Conservation (phyloP, 2,797 vertebrate species). For the Helarctos malayanus region DNA sequence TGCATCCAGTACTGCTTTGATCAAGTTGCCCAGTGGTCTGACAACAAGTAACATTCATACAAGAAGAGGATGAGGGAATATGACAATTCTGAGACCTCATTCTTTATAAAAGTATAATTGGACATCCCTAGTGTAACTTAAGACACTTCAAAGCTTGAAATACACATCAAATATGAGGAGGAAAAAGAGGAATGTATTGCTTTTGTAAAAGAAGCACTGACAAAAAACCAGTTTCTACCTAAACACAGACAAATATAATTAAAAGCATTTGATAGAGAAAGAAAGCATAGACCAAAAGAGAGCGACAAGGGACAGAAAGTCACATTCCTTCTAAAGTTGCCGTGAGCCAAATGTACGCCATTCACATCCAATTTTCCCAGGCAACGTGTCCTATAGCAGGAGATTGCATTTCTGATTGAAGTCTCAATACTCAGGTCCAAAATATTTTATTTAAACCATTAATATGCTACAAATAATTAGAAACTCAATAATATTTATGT, state of each 20-base stretch:
- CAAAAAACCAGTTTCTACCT: not conserved
- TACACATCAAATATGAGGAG: not conserved
- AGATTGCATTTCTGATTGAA: not conserved
- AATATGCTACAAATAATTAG: not conserved
- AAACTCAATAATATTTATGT: not conserved
- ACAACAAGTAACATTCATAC: not conserved
- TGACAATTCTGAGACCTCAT: not conserved
- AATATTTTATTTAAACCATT: not conserved
- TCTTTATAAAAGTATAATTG: not conserved
- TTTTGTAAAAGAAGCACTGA: constrained; percentile 30
- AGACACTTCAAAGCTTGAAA: constrained; percentile 19
- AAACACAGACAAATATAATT: not conserved
- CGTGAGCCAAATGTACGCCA: not conserved
- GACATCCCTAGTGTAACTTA: not conserved
- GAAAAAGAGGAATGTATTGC: not conserved
- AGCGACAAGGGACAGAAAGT: not conserved
- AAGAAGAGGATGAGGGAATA: not conserved
- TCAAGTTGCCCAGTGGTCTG: not conserved
- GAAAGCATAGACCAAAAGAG: not conserved
- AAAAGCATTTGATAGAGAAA: constrained; percentile 7
- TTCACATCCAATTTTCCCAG: not conserved
- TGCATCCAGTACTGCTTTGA: not conserved
- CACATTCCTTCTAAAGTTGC: not conserved
- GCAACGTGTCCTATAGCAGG: not conserved
- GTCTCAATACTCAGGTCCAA: not conserved